These are phyloP conservation scores for Crocodylus rhombifer DNA, from an alignment of 2,797 vertebrate genomes.

Conservation along the genomic window DNA sequence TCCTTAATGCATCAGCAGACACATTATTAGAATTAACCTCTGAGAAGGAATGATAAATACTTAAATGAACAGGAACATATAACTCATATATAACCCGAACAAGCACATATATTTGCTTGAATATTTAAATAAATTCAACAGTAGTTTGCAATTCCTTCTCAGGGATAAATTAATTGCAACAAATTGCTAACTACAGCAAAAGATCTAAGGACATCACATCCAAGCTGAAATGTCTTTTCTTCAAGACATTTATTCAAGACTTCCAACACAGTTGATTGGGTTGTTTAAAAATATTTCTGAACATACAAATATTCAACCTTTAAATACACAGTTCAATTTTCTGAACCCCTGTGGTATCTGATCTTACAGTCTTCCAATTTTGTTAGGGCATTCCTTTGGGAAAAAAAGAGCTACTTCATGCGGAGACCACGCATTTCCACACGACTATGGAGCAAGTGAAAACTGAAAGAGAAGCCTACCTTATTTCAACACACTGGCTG, in stretches of 20 bases:
- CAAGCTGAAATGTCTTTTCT: not conserved
- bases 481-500: not conserved
- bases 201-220: no score
- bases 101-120: not conserved
- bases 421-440: not conserved
- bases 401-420: not conserved
- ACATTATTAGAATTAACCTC: not conserved
- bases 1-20: not conserved
- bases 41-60: not conserved
- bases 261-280: not conserved
- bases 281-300: not conserved
- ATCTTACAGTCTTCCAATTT: not conserved
- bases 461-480: not conserved
- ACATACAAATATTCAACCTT: constrained; percentile 11
- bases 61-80: not conserved
- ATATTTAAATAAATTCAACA: not conserved
- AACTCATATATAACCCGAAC: not conserved
- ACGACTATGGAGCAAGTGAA: constrained; percentile 21
- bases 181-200: not conserved
- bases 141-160: not conserved
- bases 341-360: constrained; percentile 4
- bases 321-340: constrained; percentile 13
- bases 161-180: not conserved
- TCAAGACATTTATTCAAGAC: not conserved
- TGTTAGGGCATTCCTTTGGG: not conserved